These are phyloP conservation scores for Xestobium rufovillosum DNA, from an alignment of 2,888 invertebrate species.

Conservation along the genomic window DNA sequence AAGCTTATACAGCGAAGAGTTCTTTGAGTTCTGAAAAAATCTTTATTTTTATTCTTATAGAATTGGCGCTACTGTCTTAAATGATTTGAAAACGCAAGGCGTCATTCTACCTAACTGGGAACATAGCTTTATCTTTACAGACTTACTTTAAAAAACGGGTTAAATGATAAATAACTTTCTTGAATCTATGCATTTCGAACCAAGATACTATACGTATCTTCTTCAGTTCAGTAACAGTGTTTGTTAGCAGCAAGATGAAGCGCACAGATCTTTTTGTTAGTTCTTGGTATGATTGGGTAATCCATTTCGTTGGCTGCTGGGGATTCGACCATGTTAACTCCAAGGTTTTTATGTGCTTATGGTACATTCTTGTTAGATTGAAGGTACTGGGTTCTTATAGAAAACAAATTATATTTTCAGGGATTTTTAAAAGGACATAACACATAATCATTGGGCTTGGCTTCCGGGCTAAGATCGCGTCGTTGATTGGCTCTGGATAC, in stretches of 20 bases:
- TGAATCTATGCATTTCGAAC: slow-evolving; percentile 42
- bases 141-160: slow-evolving; percentile 35
- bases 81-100: no score
- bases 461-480: no score
- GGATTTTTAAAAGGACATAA: no score
- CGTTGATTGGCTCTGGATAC: no score
- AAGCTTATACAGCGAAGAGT: slow-evolving; percentile 40
- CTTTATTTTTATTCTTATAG: slow-evolving; percentile 8
- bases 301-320: slow-evolving; percentile 36
- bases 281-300: slow-evolving; percentile 38
- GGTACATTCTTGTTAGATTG: slow-evolving; percentile 36
- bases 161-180: slow-evolving; percentile 37
- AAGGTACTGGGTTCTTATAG: slow-evolving; percentile 33
- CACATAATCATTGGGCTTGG: no score
- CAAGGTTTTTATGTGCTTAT: slow-evolving; percentile 42
- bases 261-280: slow-evolving; percentile 39
- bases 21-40: slow-evolving; percentile 38
- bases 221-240: slow-evolving; percentile 38
- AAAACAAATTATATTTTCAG: not conserved
- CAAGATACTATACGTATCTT: slow-evolving; percentile 44
- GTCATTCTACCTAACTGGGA: no score
- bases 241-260: slow-evolving; percentile 32
- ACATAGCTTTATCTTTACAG: no score
- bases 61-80: no score
- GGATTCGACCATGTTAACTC: slow-evolving; percentile 46